These are phyloP conservation scores for Myrmecophaga tridactyla DNA, from an alignment of 2,113 vertebrate genomes.

Conservation along the genomic window DNA sequence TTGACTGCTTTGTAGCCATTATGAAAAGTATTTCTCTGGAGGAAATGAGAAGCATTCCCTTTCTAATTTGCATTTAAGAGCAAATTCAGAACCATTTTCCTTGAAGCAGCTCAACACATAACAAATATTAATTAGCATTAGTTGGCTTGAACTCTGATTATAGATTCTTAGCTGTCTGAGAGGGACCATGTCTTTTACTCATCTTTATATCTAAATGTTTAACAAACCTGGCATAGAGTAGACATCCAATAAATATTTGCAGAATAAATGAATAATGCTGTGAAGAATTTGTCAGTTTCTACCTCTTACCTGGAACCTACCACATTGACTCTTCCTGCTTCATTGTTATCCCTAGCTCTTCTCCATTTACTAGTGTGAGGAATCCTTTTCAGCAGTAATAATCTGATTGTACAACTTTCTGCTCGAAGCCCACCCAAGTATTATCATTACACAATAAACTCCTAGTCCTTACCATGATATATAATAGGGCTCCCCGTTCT, in stretches of 20 bases:
- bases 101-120: neutral
- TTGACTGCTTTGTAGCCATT: neutral
- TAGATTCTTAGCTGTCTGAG: neutral
- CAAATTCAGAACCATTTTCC: neutral
- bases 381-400: neutral
- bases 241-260: neutral
- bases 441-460: neutral
- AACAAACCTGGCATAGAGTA: neutral
- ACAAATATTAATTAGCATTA: neutral
- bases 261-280: neutral
- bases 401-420: neutral
- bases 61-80: neutral
- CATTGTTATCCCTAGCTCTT: neutral
- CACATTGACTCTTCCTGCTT: neutral
- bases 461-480: neutral
- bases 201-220: neutral
- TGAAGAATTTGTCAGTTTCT: neutral
- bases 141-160: neutral
- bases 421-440: neutral
- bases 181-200: neutral
- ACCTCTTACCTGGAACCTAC: neutral
- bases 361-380: neutral
- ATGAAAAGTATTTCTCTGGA: neutral
- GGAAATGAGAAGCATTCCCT: neutral
- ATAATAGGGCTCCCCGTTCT: neutral